These are phyloP conservation scores for Eubucco bourcierii DNA, from an alignment of 2,113 vertebrate species.

Conservation along the genomic window DNA sequence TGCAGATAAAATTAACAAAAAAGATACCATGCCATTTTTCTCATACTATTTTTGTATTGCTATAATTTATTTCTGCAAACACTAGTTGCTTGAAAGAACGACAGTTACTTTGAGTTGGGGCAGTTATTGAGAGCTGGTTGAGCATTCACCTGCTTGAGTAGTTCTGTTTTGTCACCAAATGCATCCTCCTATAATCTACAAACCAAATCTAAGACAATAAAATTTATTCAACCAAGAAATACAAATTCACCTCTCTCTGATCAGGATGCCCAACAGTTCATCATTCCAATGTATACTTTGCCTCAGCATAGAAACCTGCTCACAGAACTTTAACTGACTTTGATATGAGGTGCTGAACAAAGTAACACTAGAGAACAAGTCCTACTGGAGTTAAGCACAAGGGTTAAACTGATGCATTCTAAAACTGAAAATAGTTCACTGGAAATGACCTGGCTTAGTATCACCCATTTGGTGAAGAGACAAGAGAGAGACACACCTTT, in stretches of 20 bases:
- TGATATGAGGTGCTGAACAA: constrained; percentile 24
- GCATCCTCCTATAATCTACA: constrained; percentile 60
- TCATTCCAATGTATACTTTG: constrained; percentile 70
- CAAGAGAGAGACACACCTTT: not conserved
- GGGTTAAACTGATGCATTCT: not conserved
- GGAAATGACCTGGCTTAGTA: not conserved
- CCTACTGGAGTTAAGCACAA: not conserved
- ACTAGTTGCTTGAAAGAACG: not conserved
- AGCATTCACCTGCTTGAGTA: constrained; percentile 25
- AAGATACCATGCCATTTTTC: not conserved
- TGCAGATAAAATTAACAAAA: not conserved
- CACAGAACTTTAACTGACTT: constrained; percentile 10
- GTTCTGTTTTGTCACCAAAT: constrained; percentile 57
- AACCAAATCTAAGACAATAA: constrained; percentile 58
- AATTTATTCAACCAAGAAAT: constrained; percentile 69
- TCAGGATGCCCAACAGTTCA: constrained; percentile 60
- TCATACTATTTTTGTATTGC: not conserved
- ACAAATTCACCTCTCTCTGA: constrained; percentile 65
- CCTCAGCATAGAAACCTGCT: constrained; percentile 26
- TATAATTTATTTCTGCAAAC: constrained; percentile 17
- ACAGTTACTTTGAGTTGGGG: not conserved
- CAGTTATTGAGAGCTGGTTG: constrained; percentile 60
- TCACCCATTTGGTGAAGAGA: not conserved
- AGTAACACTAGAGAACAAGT: constrained; percentile 1
- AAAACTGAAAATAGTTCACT: constrained; percentile 7